Conservation (phyloP, 1,140 invertebrate species). For the Papilio xuthus region DNA sequence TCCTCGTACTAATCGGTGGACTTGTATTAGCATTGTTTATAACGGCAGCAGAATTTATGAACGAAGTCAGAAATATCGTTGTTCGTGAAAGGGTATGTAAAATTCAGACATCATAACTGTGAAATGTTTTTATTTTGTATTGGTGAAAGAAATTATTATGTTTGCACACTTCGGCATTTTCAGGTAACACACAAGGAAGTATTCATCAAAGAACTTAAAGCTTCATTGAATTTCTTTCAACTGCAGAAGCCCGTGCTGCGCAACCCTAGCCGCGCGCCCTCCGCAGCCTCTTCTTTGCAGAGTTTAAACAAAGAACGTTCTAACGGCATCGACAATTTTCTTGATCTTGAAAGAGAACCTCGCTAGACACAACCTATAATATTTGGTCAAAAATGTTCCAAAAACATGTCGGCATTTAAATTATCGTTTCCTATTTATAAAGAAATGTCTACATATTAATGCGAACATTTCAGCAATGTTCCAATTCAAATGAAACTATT, state of each 20-base stretch:
- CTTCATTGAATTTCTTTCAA: conserved; percentile 73
- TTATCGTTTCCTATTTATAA: no score
- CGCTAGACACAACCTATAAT: conserved; percentile 39
- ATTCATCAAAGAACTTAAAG: conserved; percentile 68
- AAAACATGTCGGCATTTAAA: no score
- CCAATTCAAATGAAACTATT: no score
- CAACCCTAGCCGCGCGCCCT: conserved; percentile 69
- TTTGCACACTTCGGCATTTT: conserved; percentile 21
- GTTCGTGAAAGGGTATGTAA: conserved; percentile 85
- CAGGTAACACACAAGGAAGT: conserved; percentile 75
- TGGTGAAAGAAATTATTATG: background rate
- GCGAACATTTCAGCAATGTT: no score
- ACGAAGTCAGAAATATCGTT: conserved; percentile 90
- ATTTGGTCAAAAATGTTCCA: background rate
- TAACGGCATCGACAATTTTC: conserved; percentile 60
- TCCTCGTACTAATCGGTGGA: conserved; percentile 90
- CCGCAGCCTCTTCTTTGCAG: conserved; percentile 48
- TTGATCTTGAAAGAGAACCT: conserved; percentile 64
- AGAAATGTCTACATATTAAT: no score
- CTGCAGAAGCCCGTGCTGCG: conserved; percentile 71
- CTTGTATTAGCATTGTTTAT: conserved; percentile 85
- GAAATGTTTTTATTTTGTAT: conserved; percentile 9
- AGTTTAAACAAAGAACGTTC: conserved; percentile 48
- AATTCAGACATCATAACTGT: background rate
- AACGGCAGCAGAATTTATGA: conserved; percentile 89